Evolutionary conservation across 37 sponge, comb jelly and placozoan genomes (phyloP).

Genomic region (Agelas oroides): DNA sequence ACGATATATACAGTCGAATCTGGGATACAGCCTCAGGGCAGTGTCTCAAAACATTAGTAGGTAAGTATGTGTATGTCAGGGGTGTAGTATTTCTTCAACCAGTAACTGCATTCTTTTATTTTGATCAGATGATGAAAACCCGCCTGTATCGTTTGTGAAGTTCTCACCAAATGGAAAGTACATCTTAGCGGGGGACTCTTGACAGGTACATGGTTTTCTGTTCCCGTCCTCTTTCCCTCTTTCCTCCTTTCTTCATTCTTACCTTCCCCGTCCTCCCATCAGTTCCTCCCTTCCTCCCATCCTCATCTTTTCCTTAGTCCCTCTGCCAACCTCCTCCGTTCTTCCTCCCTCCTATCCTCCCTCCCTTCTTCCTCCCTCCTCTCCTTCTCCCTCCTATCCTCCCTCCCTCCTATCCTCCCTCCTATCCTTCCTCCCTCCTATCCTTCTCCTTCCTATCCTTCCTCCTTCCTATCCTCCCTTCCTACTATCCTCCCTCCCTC

Average conservation of each 20-base stretch:
- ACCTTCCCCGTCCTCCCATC: too few species aligned
- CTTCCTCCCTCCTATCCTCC: too few species aligned
- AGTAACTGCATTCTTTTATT: neutral
- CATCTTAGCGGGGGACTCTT: conserved; percentile 93
- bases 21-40: conserved; percentile 98
- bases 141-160: conserved; percentile 98
- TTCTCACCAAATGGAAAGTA: conserved; percentile 99
- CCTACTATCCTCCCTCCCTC: too few species aligned
- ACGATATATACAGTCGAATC: conserved; percentile 84
- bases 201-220: conserved; percentile 65
- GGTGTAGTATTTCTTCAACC: neutral
- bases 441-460: too few species aligned
- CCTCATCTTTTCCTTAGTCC: too few species aligned
- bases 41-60: conserved; percentile 96
- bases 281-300: too few species aligned
- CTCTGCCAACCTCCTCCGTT: too few species aligned
- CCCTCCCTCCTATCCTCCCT: too few species aligned
- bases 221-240: neutral
- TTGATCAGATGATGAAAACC: conserved; percentile 90
- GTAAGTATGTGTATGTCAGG: conserved; percentile 17
- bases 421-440: too few species aligned
- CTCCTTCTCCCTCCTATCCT: too few species aligned
- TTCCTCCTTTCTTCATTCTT: neutral
- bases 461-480: too few species aligned
- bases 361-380: too few species aligned